Conservation (phyloP, 1,140 invertebrate genomes). For the Achroia grisella region DNA sequence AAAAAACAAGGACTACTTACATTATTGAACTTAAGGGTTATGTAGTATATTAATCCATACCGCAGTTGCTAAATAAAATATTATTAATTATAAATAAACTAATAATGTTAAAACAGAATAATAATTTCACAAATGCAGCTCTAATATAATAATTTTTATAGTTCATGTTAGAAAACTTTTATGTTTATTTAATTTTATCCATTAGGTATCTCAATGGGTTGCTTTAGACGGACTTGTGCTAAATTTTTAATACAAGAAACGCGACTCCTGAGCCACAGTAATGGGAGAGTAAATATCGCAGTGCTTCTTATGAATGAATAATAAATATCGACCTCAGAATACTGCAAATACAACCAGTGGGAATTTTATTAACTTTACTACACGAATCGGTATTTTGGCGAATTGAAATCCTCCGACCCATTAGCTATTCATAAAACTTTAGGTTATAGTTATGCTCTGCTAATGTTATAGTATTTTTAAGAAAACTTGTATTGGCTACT, state of each 20-base stretch:
- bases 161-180: neutral
- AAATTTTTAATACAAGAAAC: conserved; percentile 54
- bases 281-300: conserved; percentile 56
- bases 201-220: conserved; percentile 19
- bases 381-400: conserved; percentile 10
- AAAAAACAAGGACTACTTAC: too few relatives aligned
- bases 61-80: too few relatives aligned
- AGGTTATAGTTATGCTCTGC: too few relatives aligned
- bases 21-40: too few relatives aligned
- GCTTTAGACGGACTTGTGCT: conserved; percentile 22
- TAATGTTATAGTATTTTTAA: too few relatives aligned
- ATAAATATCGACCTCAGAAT: conserved; percentile 31
- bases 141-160: neutral
- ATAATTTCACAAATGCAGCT: too few relatives aligned
- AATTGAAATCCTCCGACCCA: conserved; percentile 6
- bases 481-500: too few relatives aligned
- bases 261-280: conserved; percentile 41
- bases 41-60: too few relatives aligned
- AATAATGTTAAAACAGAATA: too few relatives aligned
- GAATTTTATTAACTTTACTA: conserved; percentile 17
- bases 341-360: conserved; percentile 25
- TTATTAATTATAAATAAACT: too few relatives aligned
- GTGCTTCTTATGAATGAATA: conserved; percentile 57
- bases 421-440: neutral
- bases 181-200: conserved; percentile 27